phyloP scores from a whole-genome alignment of 2,113 vertebrate species.

The Arothron firmamentum region DNA sequence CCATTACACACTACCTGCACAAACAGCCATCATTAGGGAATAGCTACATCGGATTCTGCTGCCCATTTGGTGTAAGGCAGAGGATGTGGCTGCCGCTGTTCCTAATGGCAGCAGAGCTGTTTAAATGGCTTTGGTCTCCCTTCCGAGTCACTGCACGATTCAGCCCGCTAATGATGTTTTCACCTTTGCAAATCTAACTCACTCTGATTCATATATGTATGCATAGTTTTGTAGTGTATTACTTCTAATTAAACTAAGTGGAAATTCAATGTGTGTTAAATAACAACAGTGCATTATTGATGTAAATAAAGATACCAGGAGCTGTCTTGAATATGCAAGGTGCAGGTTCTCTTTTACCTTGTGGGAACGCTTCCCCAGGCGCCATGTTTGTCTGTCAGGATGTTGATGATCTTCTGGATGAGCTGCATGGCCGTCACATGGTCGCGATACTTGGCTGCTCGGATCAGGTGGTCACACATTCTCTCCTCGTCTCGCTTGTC shows the following conservation, averaged over 20 bases:
- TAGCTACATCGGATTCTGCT: conserved; percentile 55
- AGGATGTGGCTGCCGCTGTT: conserved; percentile 57
- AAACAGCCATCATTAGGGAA: conserved; percentile 73
- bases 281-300: neutral
- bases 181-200: conserved; percentile 59
- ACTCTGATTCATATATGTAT: conserved; percentile 35
- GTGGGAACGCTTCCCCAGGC: conserved; percentile 87
- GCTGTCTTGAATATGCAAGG: neutral
- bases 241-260: neutral
- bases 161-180: conserved; percentile 50
- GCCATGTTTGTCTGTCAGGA: conserved; percentile 94
- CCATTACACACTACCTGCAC: conserved; percentile 68
- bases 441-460: conserved; percentile 93
- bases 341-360: conserved; percentile 75
- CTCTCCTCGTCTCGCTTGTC: conserved; percentile 97
- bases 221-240: neutral
- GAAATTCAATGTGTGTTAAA: neutral
- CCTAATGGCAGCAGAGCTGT: conserved; percentile 59
- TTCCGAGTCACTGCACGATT: conserved; percentile 62
- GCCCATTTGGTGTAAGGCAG: conserved; percentile 64
- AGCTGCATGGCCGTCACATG: conserved; percentile 94
- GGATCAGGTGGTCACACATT: conserved; percentile 97
- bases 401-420: conserved; percentile 95
- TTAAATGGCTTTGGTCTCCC: conserved; percentile 66
- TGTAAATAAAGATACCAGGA: no score